phyloP scores from a whole-genome alignment of 2,113 vertebrate species.

The Leucoraja erinaceus region DNA sequence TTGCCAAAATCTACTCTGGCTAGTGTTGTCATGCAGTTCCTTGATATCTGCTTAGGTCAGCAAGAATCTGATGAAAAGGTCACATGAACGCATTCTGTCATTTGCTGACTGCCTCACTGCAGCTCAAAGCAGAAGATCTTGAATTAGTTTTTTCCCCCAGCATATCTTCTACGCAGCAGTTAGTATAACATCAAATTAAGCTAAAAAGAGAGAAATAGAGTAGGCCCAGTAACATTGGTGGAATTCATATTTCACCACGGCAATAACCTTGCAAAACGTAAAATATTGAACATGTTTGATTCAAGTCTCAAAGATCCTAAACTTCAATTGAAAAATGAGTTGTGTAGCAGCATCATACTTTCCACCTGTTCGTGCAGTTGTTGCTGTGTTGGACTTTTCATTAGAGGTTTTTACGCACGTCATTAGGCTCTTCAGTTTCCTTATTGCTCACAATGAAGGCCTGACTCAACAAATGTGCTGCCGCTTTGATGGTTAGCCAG shows the following conservation, averaged over 20 bases:
- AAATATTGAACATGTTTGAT: neutral
- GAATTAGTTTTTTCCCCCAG: neutral
- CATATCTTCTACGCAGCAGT: neutral
- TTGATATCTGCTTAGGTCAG: neutral
- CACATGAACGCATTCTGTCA: neutral
- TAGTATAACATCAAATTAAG: neutral
- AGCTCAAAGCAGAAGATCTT: neutral
- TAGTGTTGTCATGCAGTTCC: neutral
- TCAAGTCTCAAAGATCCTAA: neutral
- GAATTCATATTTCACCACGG: too few species aligned
- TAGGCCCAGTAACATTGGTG: too few species aligned
- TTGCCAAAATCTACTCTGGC: neutral
- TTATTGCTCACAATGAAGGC: neutral
- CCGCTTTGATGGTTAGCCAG: neutral
- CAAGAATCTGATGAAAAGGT: neutral
- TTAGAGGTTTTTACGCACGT: too few species aligned
- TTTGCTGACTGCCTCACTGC: neutral
- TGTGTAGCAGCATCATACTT: too few species aligned
- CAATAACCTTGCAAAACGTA: too few species aligned
- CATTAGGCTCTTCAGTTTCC: neutral
- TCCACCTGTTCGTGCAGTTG: neutral
- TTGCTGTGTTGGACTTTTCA: neutral
- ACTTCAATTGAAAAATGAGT: neutral
- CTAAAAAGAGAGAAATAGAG: too few species aligned
- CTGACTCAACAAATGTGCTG: neutral